Base-by-base conservation (phyloP, 2,113 vertebrate genomes). In the Bubo bubo region DNA sequence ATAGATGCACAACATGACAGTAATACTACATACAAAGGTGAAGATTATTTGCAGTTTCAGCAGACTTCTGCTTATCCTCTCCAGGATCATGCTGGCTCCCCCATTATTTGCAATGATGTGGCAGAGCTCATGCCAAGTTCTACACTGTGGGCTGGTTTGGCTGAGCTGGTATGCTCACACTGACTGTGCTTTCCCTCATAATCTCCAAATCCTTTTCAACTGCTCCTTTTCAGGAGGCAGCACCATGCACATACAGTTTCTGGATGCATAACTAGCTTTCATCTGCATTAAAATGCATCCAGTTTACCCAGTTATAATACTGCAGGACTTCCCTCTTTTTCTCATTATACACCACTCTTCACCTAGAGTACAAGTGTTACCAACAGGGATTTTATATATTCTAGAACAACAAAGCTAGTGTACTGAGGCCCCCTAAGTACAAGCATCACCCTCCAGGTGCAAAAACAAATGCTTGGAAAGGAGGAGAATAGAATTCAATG, bases 221-320 rank as follows among this genome's bases (percentile, higher is more conserved):
- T 95, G 62, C 39, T 95, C 49, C 21, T 90, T 96, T 93, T 73
- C 79, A 62, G 75, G 37, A 73, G 45, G 32, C 67, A 97, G 10
- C 45, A 82, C 21, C 16, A 47, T 26, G 30, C 35, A 49, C 34
- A 24, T 12, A 49, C 1, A 64, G 27, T 21, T 90, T 83, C 79
- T 90, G 63, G 43, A 76, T 58, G 27, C 14, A 18, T 47, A 95
- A 49, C 18, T 70, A 80, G 43, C 72, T 52, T 53, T 84, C 68
- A 52, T 59, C 14, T 55, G 28, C 56, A 86, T 17, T 77, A 74
- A 77, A 71, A 92, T 27, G 12, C 24, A 60, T 13, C 19, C 41
- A 64, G 12, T 32, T 82, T 79, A 90, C 23, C 35, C 39, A 73
- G 35, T 37, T 50, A 23, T 7, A 68, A 50, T 14, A 32, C 27